Conservation (phyloP, 2,888 invertebrate genomes). For the Sisyra terminalis region DNA sequence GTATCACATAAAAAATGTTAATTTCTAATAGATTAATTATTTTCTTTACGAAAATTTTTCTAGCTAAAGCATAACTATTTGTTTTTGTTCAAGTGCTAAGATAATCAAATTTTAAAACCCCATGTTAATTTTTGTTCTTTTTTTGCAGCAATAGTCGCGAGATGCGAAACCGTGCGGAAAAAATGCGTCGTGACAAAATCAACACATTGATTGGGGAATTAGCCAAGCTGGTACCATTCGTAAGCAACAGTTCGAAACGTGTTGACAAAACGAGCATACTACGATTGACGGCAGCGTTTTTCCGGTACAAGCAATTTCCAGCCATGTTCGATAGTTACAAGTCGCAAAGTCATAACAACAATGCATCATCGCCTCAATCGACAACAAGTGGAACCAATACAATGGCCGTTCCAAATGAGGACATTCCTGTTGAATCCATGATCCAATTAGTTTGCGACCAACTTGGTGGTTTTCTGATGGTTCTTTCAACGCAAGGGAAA, state of each 20-base stretch:
- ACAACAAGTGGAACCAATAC: background rate
- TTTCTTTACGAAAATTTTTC: too few relatives aligned
- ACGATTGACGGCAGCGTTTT: conserved; percentile 69
- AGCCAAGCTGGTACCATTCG: conserved; percentile 67
- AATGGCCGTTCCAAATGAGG: background rate
- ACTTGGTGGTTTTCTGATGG: conserved; percentile 64
- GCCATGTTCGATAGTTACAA: background rate
- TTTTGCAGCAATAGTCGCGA: conserved; percentile 54
- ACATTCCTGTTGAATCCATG: conserved; percentile 20
- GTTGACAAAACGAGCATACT: conserved; percentile 86
- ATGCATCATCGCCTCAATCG: conserved; percentile 14
- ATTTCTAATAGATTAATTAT: too few relatives aligned
- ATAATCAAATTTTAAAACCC: background rate
- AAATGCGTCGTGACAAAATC: conserved; percentile 75
- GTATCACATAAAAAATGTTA: too few relatives aligned
- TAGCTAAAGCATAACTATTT: too few relatives aligned
- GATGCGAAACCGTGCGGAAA: conserved; percentile 78
- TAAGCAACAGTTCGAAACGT: conserved; percentile 63
- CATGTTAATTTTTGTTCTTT: conserved; percentile 12
- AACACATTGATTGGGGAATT: conserved; percentile 73
- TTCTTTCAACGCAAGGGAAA: conserved; percentile 64
- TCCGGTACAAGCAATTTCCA: conserved; percentile 53
- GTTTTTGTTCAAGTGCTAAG: too few relatives aligned
- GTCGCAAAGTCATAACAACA: background rate
- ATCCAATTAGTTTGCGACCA: conserved; percentile 37